Evolutionary conservation across 2,113 vertebrate species (phyloP).

Genomic region (Nothocercus nigrocapillus): DNA sequence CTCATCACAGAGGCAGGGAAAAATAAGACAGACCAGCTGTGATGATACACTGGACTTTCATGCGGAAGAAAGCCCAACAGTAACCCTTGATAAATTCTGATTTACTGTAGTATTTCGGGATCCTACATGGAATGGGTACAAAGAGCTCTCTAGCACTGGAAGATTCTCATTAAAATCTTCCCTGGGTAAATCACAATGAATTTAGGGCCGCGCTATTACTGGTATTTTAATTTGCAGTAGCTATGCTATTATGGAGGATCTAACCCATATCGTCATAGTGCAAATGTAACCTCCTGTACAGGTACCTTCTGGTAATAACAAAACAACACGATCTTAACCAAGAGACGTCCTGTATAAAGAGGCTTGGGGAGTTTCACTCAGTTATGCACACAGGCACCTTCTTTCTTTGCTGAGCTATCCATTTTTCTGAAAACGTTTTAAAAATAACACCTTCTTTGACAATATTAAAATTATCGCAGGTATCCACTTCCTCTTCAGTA

Average conservation of each 20-base stretch:
- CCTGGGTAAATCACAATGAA: constrained; percentile 10
- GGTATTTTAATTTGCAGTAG: constrained; percentile 1
- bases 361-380: background rate
- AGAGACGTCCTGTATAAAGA: constrained; percentile 52
- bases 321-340: constrained; percentile 51
- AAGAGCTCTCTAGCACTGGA: constrained; percentile 41
- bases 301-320: constrained; percentile 32
- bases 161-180: constrained; percentile 27
- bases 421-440: constrained; percentile 16
- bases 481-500: constrained; percentile 28
- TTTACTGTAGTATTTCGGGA: background rate
- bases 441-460: constrained; percentile 52
- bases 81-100: background rate
- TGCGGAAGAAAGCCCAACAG: background rate
- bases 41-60: background rate
- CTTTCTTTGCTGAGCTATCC: background rate
- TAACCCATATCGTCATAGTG: constrained; percentile 61
- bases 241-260: constrained; percentile 13
- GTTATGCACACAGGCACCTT: background rate
- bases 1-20: background rate
- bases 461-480: constrained; percentile 63
- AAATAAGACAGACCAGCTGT: background rate
- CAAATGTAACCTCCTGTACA: constrained; percentile 61
- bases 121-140: background rate
- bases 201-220: background rate